A percentile compares a stretch with the other conserved stretches of the same genome.
These are phyloP conservation scores for Marisa cornuarietis DNA, from an alignment of 1,140 invertebrate genomes.

Conservation along the genomic window DNA sequence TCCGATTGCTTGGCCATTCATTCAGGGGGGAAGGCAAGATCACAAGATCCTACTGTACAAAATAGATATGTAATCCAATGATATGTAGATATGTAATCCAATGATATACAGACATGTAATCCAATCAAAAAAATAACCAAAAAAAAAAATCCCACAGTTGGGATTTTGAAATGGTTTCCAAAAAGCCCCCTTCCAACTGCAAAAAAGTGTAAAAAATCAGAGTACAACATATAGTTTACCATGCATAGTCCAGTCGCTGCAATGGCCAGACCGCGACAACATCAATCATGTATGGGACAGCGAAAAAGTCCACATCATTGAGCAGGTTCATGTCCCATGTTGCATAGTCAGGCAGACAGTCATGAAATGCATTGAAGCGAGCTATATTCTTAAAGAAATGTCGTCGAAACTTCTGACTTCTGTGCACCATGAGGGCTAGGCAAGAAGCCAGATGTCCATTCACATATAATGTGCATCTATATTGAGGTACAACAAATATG, in stretches of 20 bases:
- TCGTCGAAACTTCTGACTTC: neutral
- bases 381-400: neutral
- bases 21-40: too few species aligned
- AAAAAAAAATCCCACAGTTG: too few species aligned
- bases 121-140: conserved; percentile 8
- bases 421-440: neutral
- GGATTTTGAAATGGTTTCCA: too few species aligned
- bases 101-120: neutral
- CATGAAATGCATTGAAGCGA: neutral
- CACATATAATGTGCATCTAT: neutral
- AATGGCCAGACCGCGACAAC: conserved; percentile 42
- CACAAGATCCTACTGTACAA: too few species aligned
- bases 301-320: neutral
- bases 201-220: neutral
- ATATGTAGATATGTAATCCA: too few species aligned
- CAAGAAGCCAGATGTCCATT: neutral
- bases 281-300: conserved; percentile 43
- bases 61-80: too few species aligned
- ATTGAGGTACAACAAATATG: neutral
- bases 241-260: conserved; percentile 48
- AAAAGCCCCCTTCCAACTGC: too few species aligned
- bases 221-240: conserved; percentile 30
- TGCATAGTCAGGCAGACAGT: neutral
- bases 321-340: neutral
- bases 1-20: too few species aligned